Base-by-base conservation (phyloP, 2,888 invertebrate genomes). In the Amiota minor region DNA sequence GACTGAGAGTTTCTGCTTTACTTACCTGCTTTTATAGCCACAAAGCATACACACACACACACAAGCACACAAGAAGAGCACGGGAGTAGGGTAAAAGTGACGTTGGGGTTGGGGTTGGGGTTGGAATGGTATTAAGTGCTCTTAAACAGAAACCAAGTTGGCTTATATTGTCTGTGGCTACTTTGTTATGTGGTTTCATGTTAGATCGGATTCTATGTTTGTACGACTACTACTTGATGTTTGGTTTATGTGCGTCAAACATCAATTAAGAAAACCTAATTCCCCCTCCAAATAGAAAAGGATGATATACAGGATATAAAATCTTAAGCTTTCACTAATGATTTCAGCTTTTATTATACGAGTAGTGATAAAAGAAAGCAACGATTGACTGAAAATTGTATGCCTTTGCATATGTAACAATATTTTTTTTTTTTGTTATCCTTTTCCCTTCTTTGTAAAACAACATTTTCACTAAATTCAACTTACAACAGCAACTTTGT, bases 331-430 rank as follows among this genome's bases (percentile, higher is more conserved):
- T 16, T 9, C 9, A 1, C 20, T 35, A 59, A 59, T 18, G 9
- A 56, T 59, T 16, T 20, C 75, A 69, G 65, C 75, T 70, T 73
- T 75, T 53, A 75, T 74, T 74, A 67, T 73, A 68, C 69, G 74
- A 72, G 82, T 80, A 81, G 81, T 85, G 80, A 2, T 2, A 8
- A 35, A 64, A 23, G 45, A 64, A 16, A 47, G 75, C 83, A 75
- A 74, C 78, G 77, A 84, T 78, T 77, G 73, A 77, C 76, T 78
- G 75, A 72, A 35, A 11, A 55, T 70, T 69, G 59, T 3, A 67
- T 73, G 74, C 67, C 69, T 47, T 20, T 71, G 53, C 72, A 73
- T 71, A 74, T 78, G 83, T 81, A 80, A 81, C 78, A 83, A 73
- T 78, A 80, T 72, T 50, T 16, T 69, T 46, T 20, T 23, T 55